Conservation (phyloP, 2,113 vertebrate species). For the Strigops habroptila region DNA sequence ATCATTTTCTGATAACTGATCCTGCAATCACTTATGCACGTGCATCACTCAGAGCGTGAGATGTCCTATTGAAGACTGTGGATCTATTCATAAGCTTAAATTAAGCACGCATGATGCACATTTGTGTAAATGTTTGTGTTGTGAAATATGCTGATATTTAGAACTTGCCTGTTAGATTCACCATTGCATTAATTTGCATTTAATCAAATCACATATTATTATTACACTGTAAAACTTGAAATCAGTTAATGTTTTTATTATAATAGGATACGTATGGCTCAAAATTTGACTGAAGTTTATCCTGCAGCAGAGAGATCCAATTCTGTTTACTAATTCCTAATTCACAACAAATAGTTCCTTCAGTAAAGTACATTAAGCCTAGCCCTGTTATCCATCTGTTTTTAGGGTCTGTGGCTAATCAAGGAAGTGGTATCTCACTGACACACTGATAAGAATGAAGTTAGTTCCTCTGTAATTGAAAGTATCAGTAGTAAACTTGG, state of each 20-base stretch:
- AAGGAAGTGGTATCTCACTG: slow-evolving; percentile 44
- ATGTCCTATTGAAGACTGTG: background rate
- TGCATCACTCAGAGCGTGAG: slow-evolving; percentile 20
- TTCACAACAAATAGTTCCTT: background rate
- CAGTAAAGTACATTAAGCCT: background rate
- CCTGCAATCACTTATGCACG: slow-evolving; percentile 41
- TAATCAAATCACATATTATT: background rate
- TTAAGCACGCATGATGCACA: background rate
- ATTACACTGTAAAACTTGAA: background rate
- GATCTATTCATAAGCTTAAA: slow-evolving; percentile 25
- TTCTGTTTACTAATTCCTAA: slow-evolving; percentile 16
- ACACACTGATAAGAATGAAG: slow-evolving; percentile 49
- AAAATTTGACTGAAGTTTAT: background rate
- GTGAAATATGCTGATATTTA: background rate
- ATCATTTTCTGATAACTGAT: slow-evolving; percentile 57
- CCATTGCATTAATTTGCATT: background rate
- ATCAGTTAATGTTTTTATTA: background rate
- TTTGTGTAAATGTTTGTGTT: background rate
- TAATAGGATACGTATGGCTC: background rate
- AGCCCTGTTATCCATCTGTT: slow-evolving; percentile 10
- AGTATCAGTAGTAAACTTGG: slow-evolving; percentile 76
- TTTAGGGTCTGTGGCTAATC: slow-evolving; percentile 57
- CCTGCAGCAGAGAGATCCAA: background rate
- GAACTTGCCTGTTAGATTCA: background rate
- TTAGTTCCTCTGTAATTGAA: slow-evolving; percentile 65